Evolutionary conservation across 2,888 invertebrate genomes (phyloP), one percentile per base, ranked within the genome.

Genomic region (Xestoiulus laeticollis): DNA sequence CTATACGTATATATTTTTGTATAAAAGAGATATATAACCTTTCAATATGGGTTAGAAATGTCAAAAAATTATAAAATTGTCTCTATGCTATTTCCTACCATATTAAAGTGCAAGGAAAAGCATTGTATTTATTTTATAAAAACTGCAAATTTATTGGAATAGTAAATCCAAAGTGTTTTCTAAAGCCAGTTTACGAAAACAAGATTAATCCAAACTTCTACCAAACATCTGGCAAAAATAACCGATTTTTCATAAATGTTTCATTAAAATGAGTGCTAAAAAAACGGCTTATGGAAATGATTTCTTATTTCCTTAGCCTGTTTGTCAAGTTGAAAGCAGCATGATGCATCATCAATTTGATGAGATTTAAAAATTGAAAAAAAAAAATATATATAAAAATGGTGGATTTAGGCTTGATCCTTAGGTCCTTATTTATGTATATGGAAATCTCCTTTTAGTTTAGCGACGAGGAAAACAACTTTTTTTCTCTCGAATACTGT

Each of bases 201-300:
- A 68, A 68, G 26, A 68, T 68, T 26, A 68, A 68, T 26, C 22
- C 68, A 26, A 68, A 10, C 22, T 68, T 22, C 68, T 59, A 4
- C 6, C 1, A 59, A 59, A 8, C 59, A 59, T 59, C 59, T 5
- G n/a, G 59, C 6, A 19, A 59, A n/a, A n/a, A 26, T 68, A 5
- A 10, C 68, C 10, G 26, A 68, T 68, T 68, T 68, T 26, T 68
- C 68, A 68, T 68, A n/a, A 68, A 68, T 26, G 68, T 59, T 68
- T 68, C 68, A 68, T 68, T 68, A 68, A 26, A 26, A 26, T 5
- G 2, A 59, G 22, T 59, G 59, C n/a, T 22, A 59, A 59, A 59
- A 44, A 59, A 26, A 68, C 12, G 68, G 68, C 68, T 68, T 68
- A 68, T 68, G 68, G 26, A 68, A 68, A 68, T 68, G 26, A 68